Evolutionary conservation across 2,797 vertebrate species (phyloP), one percentile per base, ranked within the genome.

Genomic region (Valencia hispanica): DNA sequence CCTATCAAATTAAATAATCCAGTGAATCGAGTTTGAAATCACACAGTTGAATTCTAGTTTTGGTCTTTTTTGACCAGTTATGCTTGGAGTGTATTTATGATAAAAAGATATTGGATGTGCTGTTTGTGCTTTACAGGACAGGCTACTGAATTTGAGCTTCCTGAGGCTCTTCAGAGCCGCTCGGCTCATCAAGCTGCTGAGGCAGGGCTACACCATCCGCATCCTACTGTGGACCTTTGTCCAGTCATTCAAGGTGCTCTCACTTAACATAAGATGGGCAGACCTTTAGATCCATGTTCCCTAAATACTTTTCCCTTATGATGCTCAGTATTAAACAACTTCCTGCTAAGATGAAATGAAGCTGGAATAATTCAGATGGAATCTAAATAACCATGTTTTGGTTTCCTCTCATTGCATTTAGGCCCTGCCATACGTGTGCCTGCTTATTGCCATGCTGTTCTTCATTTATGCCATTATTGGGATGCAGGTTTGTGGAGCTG

Each of bases 381-480:
- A 69, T 55, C 68, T 87, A 32, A 77, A 74, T 70, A 50, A 80
- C 70, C 70, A 2, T 18, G 66, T 87, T 88, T 76, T 89, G 74
- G 20, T 82, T 80, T 77, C 11, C 22, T 57, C 2, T 84, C 84
- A 7, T 82, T 81, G 39, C 73, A 88, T 81, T 17, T 89, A 99
- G 98, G 98, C 98, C 20, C 95, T 99, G 92, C 98, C 98, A 17
- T 99, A 99, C 0, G 98, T 99, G 82, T 99, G 98, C 84, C 97
- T 99, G 76, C 96, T 99, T 84, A 99, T 99, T 27, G 98, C 98
- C 50, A 99, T 99, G 98, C 96, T 99, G 77, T 99, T 99, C 94
- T 99, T 99, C 95, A 99, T 99, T 91, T 99, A 99, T 3, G 98
- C 98, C 93, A 99, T 99, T 84, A 98, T 99, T 34, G 98, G 98